A percentile compares a stretch with the other conserved stretches of the same genome.
These are phyloP conservation scores for Eudasyphora cyanicolor DNA, from an alignment of 2,888 invertebrate genomes.

Conservation along the genomic window DNA sequence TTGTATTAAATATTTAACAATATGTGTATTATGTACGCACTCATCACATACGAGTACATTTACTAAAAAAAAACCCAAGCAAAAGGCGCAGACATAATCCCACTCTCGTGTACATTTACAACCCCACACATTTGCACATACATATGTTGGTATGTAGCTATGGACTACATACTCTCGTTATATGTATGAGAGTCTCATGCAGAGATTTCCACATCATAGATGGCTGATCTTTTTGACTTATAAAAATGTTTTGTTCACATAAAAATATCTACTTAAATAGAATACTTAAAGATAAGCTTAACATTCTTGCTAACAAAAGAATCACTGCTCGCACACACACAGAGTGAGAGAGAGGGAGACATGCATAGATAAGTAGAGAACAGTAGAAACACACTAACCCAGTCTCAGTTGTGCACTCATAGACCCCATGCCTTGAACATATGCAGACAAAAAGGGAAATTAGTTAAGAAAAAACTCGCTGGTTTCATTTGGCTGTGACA, in stretches of 20 bases:
- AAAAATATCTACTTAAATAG: constrained; percentile 15
- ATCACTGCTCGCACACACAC: constrained; percentile 11
- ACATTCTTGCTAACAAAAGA: constrained; percentile 42
- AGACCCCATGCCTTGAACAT: background rate
- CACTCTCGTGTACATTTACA: too few relatives aligned
- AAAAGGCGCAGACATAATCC: background rate
- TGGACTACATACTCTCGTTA: background rate
- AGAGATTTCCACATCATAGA: constrained; percentile 37
- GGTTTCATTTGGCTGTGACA: background rate
- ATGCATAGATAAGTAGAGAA: too few relatives aligned
- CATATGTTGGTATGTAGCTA: background rate
- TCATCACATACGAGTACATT: background rate
- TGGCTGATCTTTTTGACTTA: constrained; percentile 44
- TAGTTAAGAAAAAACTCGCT: background rate
- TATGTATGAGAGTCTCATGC: background rate
- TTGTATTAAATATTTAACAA: constrained; percentile 22
- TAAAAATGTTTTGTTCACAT: constrained; percentile 41
- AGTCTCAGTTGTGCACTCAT: background rate
- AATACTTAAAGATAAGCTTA: constrained; percentile 51
- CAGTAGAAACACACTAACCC: background rate
- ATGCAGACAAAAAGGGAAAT: background rate
- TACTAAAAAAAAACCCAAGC: too few relatives aligned
- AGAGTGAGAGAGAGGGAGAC: background rate
- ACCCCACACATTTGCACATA: too few relatives aligned
- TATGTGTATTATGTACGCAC: background rate